Base-by-base conservation (phyloP, 2,888 invertebrate species). In the Brachylomia viminalis region DNA sequence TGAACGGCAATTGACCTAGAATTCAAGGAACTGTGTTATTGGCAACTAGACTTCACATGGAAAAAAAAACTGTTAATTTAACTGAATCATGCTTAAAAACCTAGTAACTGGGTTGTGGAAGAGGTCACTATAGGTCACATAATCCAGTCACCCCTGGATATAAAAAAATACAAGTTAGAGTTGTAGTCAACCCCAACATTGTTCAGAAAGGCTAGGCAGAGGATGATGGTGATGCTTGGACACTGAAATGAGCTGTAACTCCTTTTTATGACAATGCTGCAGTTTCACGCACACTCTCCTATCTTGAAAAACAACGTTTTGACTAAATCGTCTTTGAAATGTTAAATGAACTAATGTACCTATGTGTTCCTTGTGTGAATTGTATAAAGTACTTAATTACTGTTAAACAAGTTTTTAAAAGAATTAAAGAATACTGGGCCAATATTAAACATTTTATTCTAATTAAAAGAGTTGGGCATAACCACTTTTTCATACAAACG, bases 1-100 rank as follows among this genome's bases (percentile, higher is more conserved):
- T 6, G 99, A 99, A 79, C 99, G 97, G 90, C 99, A 99, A 94
- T 99, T 99, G 2, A 99, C 97, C 97, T 97, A 81, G 30, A 88
- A 89, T 83, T n/a, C 13, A 70, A 69, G 6, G 6, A 27, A 47
- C 6, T 64, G 15, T 64, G 15, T 67, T 33, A 33, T n/a, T 33
- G 59, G 33, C 17, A n/a, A n/a, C 33, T 67, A 58, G n/a, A 6
- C 10, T 56, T 33, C 15, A 66, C n/a, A 54, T n/a, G 23, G 6
- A 54, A 30, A 30, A 38, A 23, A n/a, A n/a, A 3, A n/a, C 10
- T 15, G 23, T 54, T 54, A 47, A 66, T 30, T 45, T 30, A 45
- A 65, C 27, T 65, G 20, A 30, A 30, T 49, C 23, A 30, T 42
- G 42, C 42, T 42, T 42, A 10, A 42, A 42, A 42, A 42, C 42